Conservation (phyloP, 2,888 invertebrate species). For the Caenorhabditis wallacei region DNA sequence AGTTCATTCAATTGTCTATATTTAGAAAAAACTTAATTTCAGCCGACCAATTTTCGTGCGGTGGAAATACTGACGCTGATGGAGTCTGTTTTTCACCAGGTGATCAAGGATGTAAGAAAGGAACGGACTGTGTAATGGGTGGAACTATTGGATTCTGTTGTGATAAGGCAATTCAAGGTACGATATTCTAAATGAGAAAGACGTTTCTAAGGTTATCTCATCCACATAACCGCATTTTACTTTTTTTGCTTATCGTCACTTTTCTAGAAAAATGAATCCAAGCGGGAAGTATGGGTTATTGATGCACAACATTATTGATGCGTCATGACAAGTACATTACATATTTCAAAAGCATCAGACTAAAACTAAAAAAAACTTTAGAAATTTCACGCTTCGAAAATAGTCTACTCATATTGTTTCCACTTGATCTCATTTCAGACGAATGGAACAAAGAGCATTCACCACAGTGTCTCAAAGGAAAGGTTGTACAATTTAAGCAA, state of each 20-base stretch:
- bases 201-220: too few species aligned
- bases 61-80: conserved; percentile 47
- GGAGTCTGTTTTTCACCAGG: conserved; percentile 51
- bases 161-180: conserved; percentile 58
- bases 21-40: conserved; percentile 31
- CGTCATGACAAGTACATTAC: conserved; percentile 8
- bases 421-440: conserved; percentile 53
- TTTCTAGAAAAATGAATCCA: conserved; percentile 8
- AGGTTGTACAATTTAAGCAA: conserved; percentile 44
- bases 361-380: conserved; percentile 27
- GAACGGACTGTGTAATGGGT: conserved; percentile 53
- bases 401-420: conserved; percentile 41
- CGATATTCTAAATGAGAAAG: too few species aligned
- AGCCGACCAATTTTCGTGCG: conserved; percentile 65
- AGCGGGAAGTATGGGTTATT: conserved; percentile 2
- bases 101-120: conserved; percentile 48
- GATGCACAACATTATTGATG: conserved; percentile 3
- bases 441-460: conserved; percentile 62
- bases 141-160: conserved; percentile 63
- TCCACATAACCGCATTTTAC: too few species aligned
- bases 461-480: conserved; percentile 54
- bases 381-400: conserved; percentile 45
- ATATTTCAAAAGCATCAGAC: conserved; percentile 2
- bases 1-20: not conserved
- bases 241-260: too few species aligned